Conservation (phyloP, 1,140 invertebrate species). For the Proales similis region DNA sequence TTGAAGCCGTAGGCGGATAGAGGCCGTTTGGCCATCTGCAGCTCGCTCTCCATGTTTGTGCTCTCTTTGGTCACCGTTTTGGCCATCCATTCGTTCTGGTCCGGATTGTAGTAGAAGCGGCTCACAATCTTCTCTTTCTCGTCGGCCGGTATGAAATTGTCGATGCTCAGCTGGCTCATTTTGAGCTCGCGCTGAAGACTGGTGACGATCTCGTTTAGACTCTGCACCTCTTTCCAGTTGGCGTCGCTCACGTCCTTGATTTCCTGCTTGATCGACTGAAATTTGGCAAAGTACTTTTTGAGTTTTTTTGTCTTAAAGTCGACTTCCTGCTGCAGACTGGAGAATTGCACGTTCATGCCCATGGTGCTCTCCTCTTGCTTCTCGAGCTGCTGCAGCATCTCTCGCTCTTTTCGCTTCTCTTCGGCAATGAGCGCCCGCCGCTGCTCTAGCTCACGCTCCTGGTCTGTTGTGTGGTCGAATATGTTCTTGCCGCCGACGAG, state of each 20-base stretch:
- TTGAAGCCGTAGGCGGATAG: slow-evolving; percentile 60
- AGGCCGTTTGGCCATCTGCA: slow-evolving; percentile 56
- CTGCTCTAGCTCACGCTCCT: slow-evolving; percentile 52
- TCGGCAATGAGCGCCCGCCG: slow-evolving; percentile 48
- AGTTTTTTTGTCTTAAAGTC: slow-evolving; percentile 82
- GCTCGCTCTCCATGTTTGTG: not conserved
- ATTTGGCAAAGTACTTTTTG: slow-evolving; percentile 59
- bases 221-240: slow-evolving; percentile 68
- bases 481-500: slow-evolving; percentile 37
- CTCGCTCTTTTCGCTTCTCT: slow-evolving; percentile 49
- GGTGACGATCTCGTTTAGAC: slow-evolving; percentile 70
- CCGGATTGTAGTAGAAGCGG: slow-evolving; percentile 72
- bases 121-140: slow-evolving; percentile 73
- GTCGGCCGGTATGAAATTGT: slow-evolving; percentile 89
- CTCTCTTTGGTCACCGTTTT: slow-evolving; percentile 48
- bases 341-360: slow-evolving; percentile 62
- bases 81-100: slow-evolving; percentile 70
- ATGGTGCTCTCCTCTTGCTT: slow-evolving; percentile 58
- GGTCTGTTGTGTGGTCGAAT: slow-evolving; percentile 57
- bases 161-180: slow-evolving; percentile 77
- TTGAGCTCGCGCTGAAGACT: slow-evolving; percentile 64
- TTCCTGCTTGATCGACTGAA: slow-evolving; percentile 61
- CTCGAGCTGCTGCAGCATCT: slow-evolving; percentile 57
- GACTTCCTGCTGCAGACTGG: slow-evolving; percentile 79
- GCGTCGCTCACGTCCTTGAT: slow-evolving; percentile 74